These are phyloP conservation scores for Octodon degus DNA, from an alignment of 2,113 vertebrate species.

Conservation along the genomic window DNA sequence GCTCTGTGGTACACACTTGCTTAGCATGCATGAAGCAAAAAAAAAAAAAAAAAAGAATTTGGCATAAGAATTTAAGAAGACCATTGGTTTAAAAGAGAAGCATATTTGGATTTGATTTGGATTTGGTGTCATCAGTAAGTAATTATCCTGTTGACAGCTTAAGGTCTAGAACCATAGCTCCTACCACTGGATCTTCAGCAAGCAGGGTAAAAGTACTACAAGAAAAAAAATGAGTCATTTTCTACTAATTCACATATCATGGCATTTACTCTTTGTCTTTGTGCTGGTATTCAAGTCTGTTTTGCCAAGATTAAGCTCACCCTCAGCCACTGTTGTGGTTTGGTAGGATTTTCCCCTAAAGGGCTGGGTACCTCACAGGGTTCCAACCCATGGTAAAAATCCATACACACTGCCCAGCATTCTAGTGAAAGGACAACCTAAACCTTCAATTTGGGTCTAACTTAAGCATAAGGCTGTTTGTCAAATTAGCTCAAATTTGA, in stretches of 20 bases:
- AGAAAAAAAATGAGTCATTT: neutral
- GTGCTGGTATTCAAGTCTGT: neutral
- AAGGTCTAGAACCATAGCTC: neutral
- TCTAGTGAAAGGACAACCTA: neutral
- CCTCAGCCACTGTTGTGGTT: neutral
- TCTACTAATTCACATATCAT: neutral
- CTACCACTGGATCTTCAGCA: neutral
- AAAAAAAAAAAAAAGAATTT: neutral
- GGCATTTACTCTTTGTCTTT: neutral
- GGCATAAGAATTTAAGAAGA: neutral
- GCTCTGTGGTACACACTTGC: neutral
- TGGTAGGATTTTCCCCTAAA: neutral
- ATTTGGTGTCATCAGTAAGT: neutral
- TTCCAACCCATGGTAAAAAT: neutral
- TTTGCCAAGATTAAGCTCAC: neutral
- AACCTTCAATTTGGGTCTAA: neutral
- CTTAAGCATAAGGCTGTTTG: neutral
- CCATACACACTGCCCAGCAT: neutral
- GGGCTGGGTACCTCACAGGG: neutral
- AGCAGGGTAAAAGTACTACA: neutral
- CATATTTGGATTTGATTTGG: constrained; percentile 1
- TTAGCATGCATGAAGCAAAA: neutral
- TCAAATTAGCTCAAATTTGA: constrained; percentile 5
- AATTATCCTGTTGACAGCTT: neutral
- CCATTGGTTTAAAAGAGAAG: neutral